Evolutionary conservation across 2,113 vertebrate species (phyloP), one percentile per base, ranked within the genome.

Genomic region (Carassius gibelio): DNA sequence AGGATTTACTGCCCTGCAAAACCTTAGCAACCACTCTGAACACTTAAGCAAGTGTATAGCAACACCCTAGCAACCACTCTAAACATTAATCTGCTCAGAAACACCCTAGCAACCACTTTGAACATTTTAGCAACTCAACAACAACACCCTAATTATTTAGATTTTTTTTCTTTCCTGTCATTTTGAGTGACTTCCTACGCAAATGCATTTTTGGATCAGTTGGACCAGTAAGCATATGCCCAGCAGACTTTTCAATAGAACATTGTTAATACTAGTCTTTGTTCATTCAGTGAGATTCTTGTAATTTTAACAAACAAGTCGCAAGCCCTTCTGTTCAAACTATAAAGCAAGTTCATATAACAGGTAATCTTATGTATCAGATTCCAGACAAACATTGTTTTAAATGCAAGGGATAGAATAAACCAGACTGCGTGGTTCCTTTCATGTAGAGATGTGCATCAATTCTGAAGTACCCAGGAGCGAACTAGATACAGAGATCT

Each of bases 351-450:
- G 36, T 45, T 3, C 4, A 62, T 48, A n/a, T 64, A 14, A 45
- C 13, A 48, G 57, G 9, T 80, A 13, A 45, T 64, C 15, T 42
- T 62, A 15, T 64, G 17, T 42, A 42, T 42, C 38, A 42, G 7
- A 42, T 42, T 42, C 6, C 38, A 42, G 38, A 42, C 38, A 42
- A 42, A 38, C 0, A 42, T 64, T 64, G 77, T 80, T 80, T 62
- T 80, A 80, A 64, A 80, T 1, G 59, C 59, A 64, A 80, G 77
- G 15, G 59, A 62, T 48, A 64, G 5, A 80, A 80, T 64, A 80
- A 80, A 80, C 38, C 38, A 48, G 59, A 26, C 36, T 64, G 14
- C 38, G 0, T 17, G n/a, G 21, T 30, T 48, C 36, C 10, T 80
- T 80, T 80, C 59, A 80, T 45, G 77, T 64, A 64, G 59, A 62